phyloP scores from a whole-genome alignment of 2,113 vertebrate species.

The Pyxicephalus adspersus region DNA sequence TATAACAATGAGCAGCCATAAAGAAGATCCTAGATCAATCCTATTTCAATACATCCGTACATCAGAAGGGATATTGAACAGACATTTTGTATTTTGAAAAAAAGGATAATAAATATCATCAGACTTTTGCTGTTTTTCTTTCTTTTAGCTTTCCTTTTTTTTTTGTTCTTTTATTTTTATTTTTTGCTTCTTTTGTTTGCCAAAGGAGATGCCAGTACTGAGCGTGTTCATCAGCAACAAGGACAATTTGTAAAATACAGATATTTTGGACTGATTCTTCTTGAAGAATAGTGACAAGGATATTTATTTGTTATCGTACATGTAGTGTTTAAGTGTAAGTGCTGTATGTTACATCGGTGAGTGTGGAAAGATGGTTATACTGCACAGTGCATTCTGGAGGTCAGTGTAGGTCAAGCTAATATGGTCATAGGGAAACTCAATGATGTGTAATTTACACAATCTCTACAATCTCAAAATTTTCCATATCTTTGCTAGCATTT shows the following conservation, averaged over 20 bases:
- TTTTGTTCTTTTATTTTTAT: slow-evolving; percentile 58
- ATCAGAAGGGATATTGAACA: slow-evolving; percentile 50
- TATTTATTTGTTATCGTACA: slow-evolving; percentile 74
- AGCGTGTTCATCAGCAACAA: slow-evolving; percentile 62
- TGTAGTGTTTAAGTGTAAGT: slow-evolving; percentile 71
- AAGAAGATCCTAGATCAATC: slow-evolving; percentile 39
- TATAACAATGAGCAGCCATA: slow-evolving; percentile 71
- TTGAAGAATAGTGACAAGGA: slow-evolving; percentile 58
- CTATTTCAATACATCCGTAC: slow-evolving; percentile 40
- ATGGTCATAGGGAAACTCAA: slow-evolving; percentile 17
- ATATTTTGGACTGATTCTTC: slow-evolving; percentile 61
- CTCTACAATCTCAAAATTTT: slow-evolving; percentile 10
- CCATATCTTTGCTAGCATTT: slow-evolving; percentile 19
- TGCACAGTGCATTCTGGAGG: slow-evolving; percentile 11
- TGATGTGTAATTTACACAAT: slow-evolving; percentile 9
- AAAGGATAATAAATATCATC: slow-evolving; percentile 59
- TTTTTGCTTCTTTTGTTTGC: slow-evolving; percentile 61
- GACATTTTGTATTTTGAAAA: slow-evolving; percentile 65
- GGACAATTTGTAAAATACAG: slow-evolving; percentile 63
- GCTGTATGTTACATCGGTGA: slow-evolving; percentile 62
- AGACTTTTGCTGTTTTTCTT: slow-evolving; percentile 58
- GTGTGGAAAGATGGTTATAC: slow-evolving; percentile 39
- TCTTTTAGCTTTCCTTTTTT: slow-evolving; percentile 59
- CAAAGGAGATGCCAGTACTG: slow-evolving; percentile 62
- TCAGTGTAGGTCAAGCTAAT: not conserved